Conservation (phyloP, 2,113 vertebrate species). For the Atractosteus spatula region DNA sequence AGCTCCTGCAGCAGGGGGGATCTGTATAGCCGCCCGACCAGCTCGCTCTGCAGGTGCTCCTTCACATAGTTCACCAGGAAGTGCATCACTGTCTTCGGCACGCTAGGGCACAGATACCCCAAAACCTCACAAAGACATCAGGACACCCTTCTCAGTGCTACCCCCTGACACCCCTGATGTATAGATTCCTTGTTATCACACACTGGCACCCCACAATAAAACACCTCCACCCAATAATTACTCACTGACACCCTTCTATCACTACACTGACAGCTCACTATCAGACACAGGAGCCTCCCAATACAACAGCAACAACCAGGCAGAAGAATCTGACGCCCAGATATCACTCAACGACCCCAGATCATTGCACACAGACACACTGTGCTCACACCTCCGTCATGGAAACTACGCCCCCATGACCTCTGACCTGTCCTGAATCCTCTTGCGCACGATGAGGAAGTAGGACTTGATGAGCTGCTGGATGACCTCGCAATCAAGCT, state of each 20-base stretch:
- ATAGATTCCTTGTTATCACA: too few relatives aligned
- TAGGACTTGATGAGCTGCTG: constrained; percentile 76
- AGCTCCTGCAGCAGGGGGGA: constrained; percentile 66
- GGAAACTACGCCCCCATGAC: not conserved
- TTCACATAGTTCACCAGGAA: constrained; percentile 79
- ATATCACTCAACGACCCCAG: too few relatives aligned
- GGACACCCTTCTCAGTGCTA: too few relatives aligned
- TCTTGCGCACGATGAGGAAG: constrained; percentile 79
- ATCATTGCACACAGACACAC: too few relatives aligned
- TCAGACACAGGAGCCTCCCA: too few relatives aligned
- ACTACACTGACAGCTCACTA: too few relatives aligned
- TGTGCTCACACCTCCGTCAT: not conserved
- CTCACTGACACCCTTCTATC: not conserved
- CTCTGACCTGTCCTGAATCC: constrained; percentile 77
- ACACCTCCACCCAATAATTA: constrained; percentile 14
- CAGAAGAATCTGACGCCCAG: too few relatives aligned
- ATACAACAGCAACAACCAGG: too few relatives aligned
- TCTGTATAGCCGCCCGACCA: constrained; percentile 77
- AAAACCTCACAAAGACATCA: not conserved
- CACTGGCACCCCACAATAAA: too few relatives aligned
- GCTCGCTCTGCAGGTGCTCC: constrained; percentile 77
- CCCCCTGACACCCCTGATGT: too few relatives aligned
- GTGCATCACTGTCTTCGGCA: constrained; percentile 82
- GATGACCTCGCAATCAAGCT: constrained; percentile 78
- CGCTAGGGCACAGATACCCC: constrained; percentile 42